Evolutionary conservation across 2,113 vertebrate genomes (phyloP).

Genomic region (Pachycephala philippinensis): DNA sequence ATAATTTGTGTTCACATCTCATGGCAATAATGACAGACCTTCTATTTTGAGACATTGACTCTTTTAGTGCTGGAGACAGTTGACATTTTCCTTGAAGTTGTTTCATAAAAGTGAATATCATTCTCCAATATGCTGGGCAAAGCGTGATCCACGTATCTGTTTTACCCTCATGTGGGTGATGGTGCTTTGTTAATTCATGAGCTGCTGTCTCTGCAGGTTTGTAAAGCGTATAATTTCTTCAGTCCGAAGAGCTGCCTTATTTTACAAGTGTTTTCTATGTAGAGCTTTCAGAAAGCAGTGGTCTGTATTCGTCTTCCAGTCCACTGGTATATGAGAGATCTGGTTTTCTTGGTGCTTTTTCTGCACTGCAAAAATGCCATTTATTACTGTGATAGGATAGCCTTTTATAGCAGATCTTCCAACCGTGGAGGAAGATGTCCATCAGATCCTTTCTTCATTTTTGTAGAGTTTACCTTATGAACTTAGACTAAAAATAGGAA

Average conservation of each 20-base stretch:
- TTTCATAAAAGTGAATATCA: background rate
- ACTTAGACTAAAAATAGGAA: background rate
- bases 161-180: background rate
- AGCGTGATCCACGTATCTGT: accelerated
- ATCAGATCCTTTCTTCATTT: background rate
- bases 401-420: background rate
- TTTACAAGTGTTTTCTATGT: background rate
- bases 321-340: background rate
- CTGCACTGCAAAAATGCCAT: background rate
- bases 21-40: background rate
- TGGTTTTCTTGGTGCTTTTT: background rate
- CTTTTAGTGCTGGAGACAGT: background rate
- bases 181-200: background rate
- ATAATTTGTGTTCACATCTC: background rate
- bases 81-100: background rate
- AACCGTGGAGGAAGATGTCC: background rate
- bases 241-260: background rate
- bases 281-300: background rate
- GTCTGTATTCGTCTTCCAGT: background rate
- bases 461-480: background rate
- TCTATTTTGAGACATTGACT: background rate
- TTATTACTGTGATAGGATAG: background rate
- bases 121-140: background rate
- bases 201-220: background rate
- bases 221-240: background rate